A percentile compares a stretch with the other conserved stretches of the same genome.
Evolutionary conservation across 2,797 vertebrate genomes (phyloP).

Genomic region (Diplodus puntazzo): DNA sequence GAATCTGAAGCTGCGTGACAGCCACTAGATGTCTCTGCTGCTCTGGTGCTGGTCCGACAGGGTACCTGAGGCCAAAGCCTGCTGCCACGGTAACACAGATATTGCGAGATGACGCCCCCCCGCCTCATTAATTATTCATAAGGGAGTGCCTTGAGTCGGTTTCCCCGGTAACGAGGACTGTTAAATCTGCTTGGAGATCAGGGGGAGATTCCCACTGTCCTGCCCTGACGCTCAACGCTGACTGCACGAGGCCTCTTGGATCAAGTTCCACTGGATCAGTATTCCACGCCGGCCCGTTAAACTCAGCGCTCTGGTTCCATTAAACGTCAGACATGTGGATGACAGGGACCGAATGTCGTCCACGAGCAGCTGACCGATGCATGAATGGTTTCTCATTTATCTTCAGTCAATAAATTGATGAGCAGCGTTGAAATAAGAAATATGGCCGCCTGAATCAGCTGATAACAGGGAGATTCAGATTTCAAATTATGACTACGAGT

Average conservation of each 20-base stretch:
- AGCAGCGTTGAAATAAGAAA: neutral
- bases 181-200: slow-evolving; percentile 68
- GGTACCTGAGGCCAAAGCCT: slow-evolving; percentile 58
- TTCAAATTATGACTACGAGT: neutral
- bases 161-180: slow-evolving; percentile 71
- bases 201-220: slow-evolving; percentile 78
- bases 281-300: slow-evolving; percentile 49
- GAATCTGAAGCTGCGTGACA: slow-evolving; percentile 12
- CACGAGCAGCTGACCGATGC: neutral
- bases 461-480: neutral
- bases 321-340: slow-evolving; percentile 30
- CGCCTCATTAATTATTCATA: slow-evolving; percentile 76
- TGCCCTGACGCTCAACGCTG: slow-evolving; percentile 46
- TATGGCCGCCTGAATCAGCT: rapidly evolving
- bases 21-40: slow-evolving; percentile 81
- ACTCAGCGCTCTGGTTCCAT: slow-evolving; percentile 27
- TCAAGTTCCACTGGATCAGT: slow-evolving; percentile 65
- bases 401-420: slow-evolving; percentile 14
- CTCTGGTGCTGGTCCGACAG: slow-evolving; percentile 4
- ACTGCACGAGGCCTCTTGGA: slow-evolving; percentile 53
- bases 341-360: slow-evolving; percentile 8
- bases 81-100: slow-evolving; percentile 74
- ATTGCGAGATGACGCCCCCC: slow-evolving; percentile 54
- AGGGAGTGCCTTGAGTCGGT: slow-evolving; percentile 76
- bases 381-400: neutral